A percentile compares a stretch with the other conserved stretches of the same genome.
phyloP scores from a whole-genome alignment of 2,797 vertebrate genomes.

The Acanthurus lineatus region DNA sequence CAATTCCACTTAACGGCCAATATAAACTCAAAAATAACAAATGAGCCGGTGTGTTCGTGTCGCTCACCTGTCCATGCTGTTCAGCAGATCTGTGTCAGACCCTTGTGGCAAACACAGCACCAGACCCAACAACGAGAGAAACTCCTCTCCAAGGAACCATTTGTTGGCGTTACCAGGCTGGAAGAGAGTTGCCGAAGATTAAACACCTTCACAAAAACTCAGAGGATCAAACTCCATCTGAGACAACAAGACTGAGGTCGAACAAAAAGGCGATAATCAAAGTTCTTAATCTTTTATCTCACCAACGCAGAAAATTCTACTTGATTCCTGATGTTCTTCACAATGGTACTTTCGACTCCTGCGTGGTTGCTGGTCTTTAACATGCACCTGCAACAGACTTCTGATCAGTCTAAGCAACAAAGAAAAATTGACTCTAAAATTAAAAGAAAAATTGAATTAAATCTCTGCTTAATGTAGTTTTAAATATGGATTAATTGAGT shows the following conservation, averaged over 20 bases:
- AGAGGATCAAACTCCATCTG: background rate
- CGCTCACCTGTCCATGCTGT: slow-evolving; percentile 91
- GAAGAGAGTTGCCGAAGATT: slow-evolving; percentile 50
- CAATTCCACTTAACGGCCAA: too few relatives aligned
- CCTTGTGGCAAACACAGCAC: slow-evolving; percentile 90
- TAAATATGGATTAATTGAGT: background rate
- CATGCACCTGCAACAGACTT: slow-evolving; percentile 87
- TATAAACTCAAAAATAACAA: background rate
- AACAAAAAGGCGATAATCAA: background rate
- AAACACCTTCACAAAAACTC: background rate
- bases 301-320: slow-evolving; percentile 90
- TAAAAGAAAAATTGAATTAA: background rate
- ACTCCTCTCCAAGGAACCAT: slow-evolving; percentile 89
- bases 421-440: background rate
- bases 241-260: background rate
- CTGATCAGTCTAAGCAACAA: background rate
- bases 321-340: slow-evolving; percentile 95
- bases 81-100: slow-evolving; percentile 89
- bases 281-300: slow-evolving; percentile 56
- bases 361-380: slow-evolving; percentile 93
- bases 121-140: slow-evolving; percentile 87
- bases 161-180: slow-evolving; percentile 79
- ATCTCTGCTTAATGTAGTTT: background rate
- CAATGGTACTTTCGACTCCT: slow-evolving; percentile 91
- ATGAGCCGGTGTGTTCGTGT: background rate